A percentile compares a stretch with the other conserved stretches of the same genome.
Evolutionary conservation across 2,113 vertebrate genomes (phyloP).

Genomic region (Onychostruthus taczanowskii): DNA sequence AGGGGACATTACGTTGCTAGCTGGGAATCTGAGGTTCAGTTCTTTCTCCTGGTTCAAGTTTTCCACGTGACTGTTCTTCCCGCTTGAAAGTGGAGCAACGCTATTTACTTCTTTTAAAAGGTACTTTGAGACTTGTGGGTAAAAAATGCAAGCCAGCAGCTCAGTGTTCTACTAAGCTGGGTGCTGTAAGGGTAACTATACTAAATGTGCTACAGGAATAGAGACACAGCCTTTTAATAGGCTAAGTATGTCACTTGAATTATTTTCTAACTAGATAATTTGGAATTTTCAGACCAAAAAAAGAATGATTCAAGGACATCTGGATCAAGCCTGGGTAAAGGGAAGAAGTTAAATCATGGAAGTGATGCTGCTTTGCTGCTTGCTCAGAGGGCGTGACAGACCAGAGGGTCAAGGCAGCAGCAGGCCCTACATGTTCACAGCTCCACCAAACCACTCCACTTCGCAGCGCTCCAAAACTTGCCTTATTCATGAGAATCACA

Average conservation of each 20-base stretch:
- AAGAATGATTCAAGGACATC: not conserved
- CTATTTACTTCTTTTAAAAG: conserved; percentile 33
- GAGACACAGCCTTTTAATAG: conserved; percentile 23
- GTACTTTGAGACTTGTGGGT: conserved; percentile 11
- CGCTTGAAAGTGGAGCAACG: not conserved
- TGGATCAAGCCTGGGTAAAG: not conserved
- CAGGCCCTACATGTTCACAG: not conserved
- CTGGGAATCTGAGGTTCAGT: not conserved
- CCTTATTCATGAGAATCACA: conserved; percentile 29
- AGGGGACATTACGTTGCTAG: not conserved
- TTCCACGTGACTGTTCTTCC: conserved; percentile 13
- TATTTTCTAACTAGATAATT: not conserved
- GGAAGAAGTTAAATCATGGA: not conserved
- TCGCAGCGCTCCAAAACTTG: not conserved
- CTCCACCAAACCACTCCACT: not conserved
- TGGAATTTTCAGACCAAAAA: not conserved
- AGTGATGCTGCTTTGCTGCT: not conserved
- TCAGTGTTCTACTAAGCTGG: not conserved
- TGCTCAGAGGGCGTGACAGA: not conserved
- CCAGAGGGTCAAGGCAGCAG: not conserved
- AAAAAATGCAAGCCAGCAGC: conserved; percentile 52
- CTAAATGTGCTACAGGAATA: not conserved
- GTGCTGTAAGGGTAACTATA: not conserved
- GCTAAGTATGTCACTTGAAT: not conserved
- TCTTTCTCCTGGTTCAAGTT: conserved; percentile 11